Conservation (phyloP, 2,888 invertebrate genomes). For the Chaitophorus viminalis region DNA sequence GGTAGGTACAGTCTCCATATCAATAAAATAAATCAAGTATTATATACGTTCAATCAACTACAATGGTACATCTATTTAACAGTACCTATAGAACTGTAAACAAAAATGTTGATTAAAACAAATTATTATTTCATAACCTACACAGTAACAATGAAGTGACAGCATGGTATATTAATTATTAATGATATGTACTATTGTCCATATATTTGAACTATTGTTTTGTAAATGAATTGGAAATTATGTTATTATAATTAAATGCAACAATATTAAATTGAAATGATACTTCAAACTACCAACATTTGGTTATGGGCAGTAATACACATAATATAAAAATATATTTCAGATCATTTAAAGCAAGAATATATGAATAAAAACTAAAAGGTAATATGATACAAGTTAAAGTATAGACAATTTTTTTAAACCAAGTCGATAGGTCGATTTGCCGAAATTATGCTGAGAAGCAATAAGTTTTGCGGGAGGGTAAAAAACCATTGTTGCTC, state of each 20-base stretch:
- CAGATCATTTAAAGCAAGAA: neutral
- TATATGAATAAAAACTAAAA: neutral
- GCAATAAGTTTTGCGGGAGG: neutral
- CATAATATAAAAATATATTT: neutral
- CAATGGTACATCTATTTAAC: slow-evolving; percentile 37
- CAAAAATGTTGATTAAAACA: neutral
- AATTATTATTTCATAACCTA: neutral
- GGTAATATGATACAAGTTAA: neutral
- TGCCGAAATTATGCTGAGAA: neutral
- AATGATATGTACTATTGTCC: no score
- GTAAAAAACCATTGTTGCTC: neutral
- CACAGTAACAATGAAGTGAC: neutral
- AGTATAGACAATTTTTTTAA: neutral
- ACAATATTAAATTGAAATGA: neutral
- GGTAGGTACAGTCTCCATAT: slow-evolving; percentile 36
- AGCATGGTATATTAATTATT: slow-evolving; percentile 8
- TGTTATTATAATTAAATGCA: neutral
- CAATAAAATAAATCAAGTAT: slow-evolving; percentile 27
- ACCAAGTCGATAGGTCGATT: neutral
- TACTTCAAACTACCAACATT: neutral
- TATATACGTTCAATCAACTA: neutral
- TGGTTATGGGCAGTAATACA: neutral
- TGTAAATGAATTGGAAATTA: neutral
- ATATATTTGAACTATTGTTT: slow-evolving; percentile 3
- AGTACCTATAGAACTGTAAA: neutral